Percentiles rank a stretch among this genome's conserved stretches.
Evolutionary conservation across 2,113 vertebrate genomes (phyloP).

Genomic region (Tragelaphus scriptus): DNA sequence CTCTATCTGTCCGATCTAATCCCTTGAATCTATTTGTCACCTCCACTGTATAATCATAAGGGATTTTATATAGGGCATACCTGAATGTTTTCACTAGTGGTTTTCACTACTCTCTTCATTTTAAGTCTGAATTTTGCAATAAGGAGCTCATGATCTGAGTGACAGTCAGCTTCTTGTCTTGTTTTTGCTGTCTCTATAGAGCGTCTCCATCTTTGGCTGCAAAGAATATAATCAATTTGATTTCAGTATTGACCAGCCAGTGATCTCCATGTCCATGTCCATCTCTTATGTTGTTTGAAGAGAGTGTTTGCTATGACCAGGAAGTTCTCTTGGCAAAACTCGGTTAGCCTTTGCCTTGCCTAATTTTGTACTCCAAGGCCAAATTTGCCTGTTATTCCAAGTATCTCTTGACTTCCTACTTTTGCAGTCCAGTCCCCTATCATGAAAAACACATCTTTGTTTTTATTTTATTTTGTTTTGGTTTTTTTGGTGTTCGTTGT

Average conservation of each 20-base stretch:
- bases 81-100: background rate
- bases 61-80: background rate
- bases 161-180: background rate
- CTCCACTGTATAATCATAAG: background rate
- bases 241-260: background rate
- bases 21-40: background rate
- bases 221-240: background rate
- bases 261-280: background rate
- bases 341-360: background rate
- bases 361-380: background rate
- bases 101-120: background rate
- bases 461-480: background rate
- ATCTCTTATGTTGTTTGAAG: background rate
- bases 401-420: background rate
- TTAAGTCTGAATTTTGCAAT: background rate
- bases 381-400: background rate
- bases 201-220: background rate
- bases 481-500: background rate
- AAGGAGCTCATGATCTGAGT: background rate
- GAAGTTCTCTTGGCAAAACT: background rate
- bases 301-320: background rate
- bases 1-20: background rate
- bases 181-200: background rate
- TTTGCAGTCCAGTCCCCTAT: background rate
- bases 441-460: background rate